phyloP scores from a whole-genome alignment of 2,113 vertebrate species.

The Camelus dromedarius region DNA sequence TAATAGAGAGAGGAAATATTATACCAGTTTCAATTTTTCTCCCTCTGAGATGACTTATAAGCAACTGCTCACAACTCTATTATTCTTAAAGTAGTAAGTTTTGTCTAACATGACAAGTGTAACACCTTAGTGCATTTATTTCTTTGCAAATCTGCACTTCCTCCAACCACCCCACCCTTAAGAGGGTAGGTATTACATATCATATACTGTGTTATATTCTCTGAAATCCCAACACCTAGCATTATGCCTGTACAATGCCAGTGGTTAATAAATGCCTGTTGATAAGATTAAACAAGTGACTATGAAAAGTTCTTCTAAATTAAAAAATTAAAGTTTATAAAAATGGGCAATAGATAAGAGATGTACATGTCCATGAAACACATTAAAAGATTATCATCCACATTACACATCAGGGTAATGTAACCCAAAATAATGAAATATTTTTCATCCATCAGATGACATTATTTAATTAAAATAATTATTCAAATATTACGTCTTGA shows the following conservation, averaged over 20 bases:
- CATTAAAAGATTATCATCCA: neutral
- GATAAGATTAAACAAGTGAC: neutral
- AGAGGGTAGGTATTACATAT: neutral
- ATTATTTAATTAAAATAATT: slow-evolving; percentile 7
- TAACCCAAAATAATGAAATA: slow-evolving; percentile 15
- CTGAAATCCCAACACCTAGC: neutral
- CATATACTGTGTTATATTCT: neutral
- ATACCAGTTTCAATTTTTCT: neutral
- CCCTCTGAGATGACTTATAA: neutral
- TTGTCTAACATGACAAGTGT: neutral
- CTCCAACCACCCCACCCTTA: neutral
- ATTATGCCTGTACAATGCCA: neutral
- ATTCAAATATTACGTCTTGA: slow-evolving; percentile 6
- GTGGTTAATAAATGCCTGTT: neutral
- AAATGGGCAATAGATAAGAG: neutral
- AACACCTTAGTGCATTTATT: neutral
- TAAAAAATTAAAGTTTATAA: neutral
- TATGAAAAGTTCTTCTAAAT: slow-evolving; percentile 12
- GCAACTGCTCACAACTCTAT: neutral
- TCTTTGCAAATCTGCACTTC: neutral
- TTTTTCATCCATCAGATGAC: neutral
- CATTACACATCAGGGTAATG: neutral
- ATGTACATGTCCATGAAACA: neutral
- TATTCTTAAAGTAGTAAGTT: neutral
- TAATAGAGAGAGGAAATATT: neutral